phyloP scores from a whole-genome alignment of 1,140 invertebrate genomes.

The fruit fly (Drosophila melanogaster) region DNA sequence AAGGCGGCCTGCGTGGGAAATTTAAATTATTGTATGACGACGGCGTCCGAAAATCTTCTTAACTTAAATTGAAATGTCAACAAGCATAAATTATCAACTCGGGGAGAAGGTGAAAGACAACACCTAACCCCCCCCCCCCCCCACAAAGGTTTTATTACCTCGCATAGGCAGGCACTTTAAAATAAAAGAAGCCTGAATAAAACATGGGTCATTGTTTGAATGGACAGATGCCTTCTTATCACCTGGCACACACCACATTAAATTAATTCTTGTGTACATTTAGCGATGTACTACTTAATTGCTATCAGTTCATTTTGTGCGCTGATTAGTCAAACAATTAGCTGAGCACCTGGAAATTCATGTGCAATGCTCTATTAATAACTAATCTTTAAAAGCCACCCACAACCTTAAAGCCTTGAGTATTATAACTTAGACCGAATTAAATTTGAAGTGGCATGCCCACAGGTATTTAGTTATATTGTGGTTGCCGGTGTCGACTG shows the following conservation, averaged over 20 bases:
- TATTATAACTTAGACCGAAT: background rate
- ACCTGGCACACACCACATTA: conserved; percentile 6
- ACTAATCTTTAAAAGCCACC: background rate
- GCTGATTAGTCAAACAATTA: background rate
- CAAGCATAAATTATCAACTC: conserved; percentile 8
- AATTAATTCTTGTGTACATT: background rate
- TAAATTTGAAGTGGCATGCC: background rate
- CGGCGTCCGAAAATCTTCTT: conserved; percentile 1
- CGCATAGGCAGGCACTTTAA: background rate
- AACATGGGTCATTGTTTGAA: conserved; percentile 9
- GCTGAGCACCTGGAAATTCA: background rate
- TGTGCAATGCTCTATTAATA: background rate
- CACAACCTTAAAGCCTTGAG: background rate
- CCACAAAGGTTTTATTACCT: background rate
- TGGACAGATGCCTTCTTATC: conserved; percentile 30
- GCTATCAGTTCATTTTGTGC: background rate
- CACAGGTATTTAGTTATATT: conserved; percentile 4
- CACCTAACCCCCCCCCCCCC: no score
- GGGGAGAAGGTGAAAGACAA: no score
- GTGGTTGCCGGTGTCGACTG: conserved; percentile 19
- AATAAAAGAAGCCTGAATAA: background rate
- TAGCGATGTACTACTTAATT: conserved; percentile 1
- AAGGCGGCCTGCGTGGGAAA: background rate
- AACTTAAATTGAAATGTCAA: conserved; percentile 8
- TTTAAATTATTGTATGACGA: background rate